Evolutionary conservation across 2,113 vertebrate species (phyloP).

Genomic region (Circaetus gallicus): DNA sequence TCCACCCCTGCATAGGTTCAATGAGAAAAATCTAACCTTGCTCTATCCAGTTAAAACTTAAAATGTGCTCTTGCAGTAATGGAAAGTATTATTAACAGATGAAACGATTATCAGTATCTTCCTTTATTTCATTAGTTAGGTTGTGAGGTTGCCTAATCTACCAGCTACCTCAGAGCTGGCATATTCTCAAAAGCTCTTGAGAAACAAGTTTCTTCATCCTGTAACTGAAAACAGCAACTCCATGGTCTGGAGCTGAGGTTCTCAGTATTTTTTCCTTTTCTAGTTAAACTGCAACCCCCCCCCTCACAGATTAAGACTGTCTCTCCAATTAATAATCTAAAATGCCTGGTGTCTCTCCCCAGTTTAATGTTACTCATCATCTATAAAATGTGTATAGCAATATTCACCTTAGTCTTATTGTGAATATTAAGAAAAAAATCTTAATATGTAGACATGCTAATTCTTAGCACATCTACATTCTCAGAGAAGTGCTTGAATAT

Average conservation of each 20-base stretch:
- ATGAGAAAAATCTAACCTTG: not conserved
- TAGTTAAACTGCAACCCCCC: not conserved
- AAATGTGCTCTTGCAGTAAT: not conserved
- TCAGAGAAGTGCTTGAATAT: not conserved
- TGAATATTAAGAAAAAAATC: not conserved
- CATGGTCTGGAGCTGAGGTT: not conserved
- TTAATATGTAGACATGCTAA: not conserved
- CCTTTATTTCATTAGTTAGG: not conserved
- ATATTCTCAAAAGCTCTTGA: not conserved
- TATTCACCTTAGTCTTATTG: not conserved
- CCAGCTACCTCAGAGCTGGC: not conserved
- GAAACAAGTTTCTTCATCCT: not conserved
- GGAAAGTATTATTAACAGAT: not conserved
- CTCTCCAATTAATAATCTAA: not conserved
- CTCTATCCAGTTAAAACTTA: not conserved
- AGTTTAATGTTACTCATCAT: not conserved
- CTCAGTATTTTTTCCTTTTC: not conserved
- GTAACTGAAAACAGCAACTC: not conserved
- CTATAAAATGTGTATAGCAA: not conserved
- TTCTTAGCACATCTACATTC: not conserved
- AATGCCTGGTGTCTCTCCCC: not conserved
- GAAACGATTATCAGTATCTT: not conserved
- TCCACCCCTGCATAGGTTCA: not conserved
- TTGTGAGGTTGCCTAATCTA: not conserved
- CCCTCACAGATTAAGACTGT: not conserved